Base-by-base conservation (phyloP, 1,140 invertebrate genomes). In the Caenorhabditis briggsae region DNA sequence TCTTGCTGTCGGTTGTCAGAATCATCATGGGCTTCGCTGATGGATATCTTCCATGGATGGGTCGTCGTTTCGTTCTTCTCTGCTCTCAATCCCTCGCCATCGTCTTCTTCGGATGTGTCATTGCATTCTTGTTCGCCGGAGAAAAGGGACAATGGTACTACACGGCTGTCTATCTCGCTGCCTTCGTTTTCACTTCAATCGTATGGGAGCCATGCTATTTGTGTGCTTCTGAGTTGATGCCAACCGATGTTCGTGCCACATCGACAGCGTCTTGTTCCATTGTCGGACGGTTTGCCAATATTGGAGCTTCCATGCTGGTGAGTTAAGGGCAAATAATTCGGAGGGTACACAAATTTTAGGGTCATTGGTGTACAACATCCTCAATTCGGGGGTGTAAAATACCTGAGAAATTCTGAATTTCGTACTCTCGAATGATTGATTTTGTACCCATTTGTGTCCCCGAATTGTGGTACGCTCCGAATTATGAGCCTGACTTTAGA, bases 81-180 rank as follows among this genome's bases (percentile, higher is more conserved):
- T 70, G 46, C n/a, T 82, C 53, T 58, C 85, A 86, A 56, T 70
- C 64, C 16, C 85, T 86, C 9, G 85, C 85, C 14, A 48, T 86
- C n/a, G n/a, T 86, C 74, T 86, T 86, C 85, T 86, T 86, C 78
- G 74, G 53, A 48, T 86, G 65, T 55, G 85, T 86, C 85, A 82
- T 82, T 25, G 50, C 56, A 5, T 86, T 86, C 85, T 55, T 86
- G 48, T 82, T 59, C 9, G 64, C 70, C 58, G 85, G 78, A 50
- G 41, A 59, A 2, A 86, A 86, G 50, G 85, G 85, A 7, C 64
- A 86, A 82, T 86, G 85, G 85, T 86, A 59, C 20, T 86, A 86
- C 82, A 86, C 85, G 7, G 85, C 78, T 16, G 85, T 82, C 55
- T 86, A 86, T 64, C 25, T 86, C 3, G 70, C 74, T 18, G 53